These are phyloP conservation scores for Chrysolina americana DNA, from an alignment of 2,888 invertebrate genomes.

Conservation along the genomic window DNA sequence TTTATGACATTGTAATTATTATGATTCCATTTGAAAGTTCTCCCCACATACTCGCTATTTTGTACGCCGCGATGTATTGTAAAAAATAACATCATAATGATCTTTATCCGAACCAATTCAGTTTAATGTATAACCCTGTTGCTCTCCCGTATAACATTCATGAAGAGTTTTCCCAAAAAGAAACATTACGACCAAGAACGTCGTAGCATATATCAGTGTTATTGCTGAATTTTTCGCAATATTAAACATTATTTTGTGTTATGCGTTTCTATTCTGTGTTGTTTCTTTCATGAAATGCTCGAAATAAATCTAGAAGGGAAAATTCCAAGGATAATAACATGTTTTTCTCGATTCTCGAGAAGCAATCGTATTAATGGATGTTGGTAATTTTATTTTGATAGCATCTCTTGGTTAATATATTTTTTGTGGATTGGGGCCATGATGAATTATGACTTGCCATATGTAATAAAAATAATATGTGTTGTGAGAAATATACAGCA, in stretches of 20 bases:
- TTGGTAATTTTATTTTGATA: conserved; percentile 26
- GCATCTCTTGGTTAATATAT: conserved; percentile 19
- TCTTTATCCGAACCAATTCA: no score
- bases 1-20: no score
- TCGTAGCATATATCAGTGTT: conserved; percentile 39
- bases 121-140: not conserved
- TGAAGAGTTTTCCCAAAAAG: not conserved
- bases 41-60: no score
- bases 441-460: conserved; percentile 9
- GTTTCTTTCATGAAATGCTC: conserved; percentile 12
- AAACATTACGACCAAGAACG: not conserved
- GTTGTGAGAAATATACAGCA: not conserved
- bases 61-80: no score
- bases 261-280: conserved; percentile 35
- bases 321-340: conserved; percentile 21
- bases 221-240: conserved; percentile 44
- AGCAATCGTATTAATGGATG: conserved; percentile 32
- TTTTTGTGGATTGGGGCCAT: conserved; percentile 4
- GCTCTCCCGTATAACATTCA: not conserved
- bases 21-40: no score
- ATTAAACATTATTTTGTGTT: conserved; percentile 45
- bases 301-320: conserved; percentile 17
- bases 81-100: no score
- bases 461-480: not conserved
- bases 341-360: conserved; percentile 19